Percentiles rank a stretch among this genome's conserved stretches.
phyloP scores from a whole-genome alignment of 2,888 invertebrate species.

The Neoascia interrupta region DNA sequence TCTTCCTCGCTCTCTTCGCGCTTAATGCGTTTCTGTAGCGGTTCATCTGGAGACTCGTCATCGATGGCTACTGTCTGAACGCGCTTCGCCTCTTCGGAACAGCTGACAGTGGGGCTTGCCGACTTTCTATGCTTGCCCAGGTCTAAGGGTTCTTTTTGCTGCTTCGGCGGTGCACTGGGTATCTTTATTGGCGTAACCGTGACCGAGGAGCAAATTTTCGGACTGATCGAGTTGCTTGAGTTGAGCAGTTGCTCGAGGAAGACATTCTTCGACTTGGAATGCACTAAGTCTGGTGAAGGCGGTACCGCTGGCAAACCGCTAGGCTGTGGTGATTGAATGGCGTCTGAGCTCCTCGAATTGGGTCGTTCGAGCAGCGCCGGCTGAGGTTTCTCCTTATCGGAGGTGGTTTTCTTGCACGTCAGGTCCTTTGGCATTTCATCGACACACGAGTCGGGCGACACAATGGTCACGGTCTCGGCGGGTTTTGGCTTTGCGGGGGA shows the following conservation, averaged over 20 bases:
- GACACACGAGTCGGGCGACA: slow-evolving; percentile 73
- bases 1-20: slow-evolving; percentile 79
- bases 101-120: slow-evolving; percentile 87
- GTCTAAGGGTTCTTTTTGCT: slow-evolving; percentile 85
- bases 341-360: slow-evolving; percentile 85
- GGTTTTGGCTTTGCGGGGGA: slow-evolving; percentile 53
- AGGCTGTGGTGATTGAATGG: slow-evolving; percentile 87
- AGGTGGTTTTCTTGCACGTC: slow-evolving; percentile 80
- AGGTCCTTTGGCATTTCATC: slow-evolving; percentile 84
- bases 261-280: slow-evolving; percentile 77
- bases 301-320: slow-evolving; percentile 86
- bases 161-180: slow-evolving; percentile 68
- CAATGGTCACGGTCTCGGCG: slow-evolving; percentile 63
- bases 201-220: slow-evolving; percentile 71
- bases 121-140: slow-evolving; percentile 85
- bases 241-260: slow-evolving; percentile 71
- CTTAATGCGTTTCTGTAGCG: slow-evolving; percentile 81
- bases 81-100: slow-evolving; percentile 85
- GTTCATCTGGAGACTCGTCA: slow-evolving; percentile 77
- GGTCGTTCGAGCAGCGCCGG: slow-evolving; percentile 80
- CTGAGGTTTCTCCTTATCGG: slow-evolving; percentile 76
- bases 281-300: slow-evolving; percentile 85
- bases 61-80: slow-evolving; percentile 80
- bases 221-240: slow-evolving; percentile 71
- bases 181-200: slow-evolving; percentile 70